Percentiles rank a stretch among this genome's conserved stretches.
Evolutionary conservation across 2,888 invertebrate genomes (phyloP).

Genomic region (Chalcosyrphus nemorum): DNA sequence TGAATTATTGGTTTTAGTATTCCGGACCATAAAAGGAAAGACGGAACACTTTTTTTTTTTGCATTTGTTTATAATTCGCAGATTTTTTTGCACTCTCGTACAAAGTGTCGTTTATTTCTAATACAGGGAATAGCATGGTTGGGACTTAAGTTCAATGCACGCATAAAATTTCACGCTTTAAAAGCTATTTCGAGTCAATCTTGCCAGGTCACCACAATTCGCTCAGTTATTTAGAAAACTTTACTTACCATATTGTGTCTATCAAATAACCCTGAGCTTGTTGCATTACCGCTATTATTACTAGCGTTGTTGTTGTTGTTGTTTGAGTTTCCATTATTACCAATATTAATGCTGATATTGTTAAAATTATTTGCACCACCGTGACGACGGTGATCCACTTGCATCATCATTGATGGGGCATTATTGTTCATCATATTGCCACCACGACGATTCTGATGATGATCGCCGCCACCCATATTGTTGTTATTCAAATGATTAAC

Average conservation of each 20-base stretch:
- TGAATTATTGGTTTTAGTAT: too few species aligned
- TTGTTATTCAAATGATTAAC: constrained; percentile 47
- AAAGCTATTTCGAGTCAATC: too few species aligned
- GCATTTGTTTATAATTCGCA: too few species aligned
- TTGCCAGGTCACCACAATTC: constrained; percentile 58
- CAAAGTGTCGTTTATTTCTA: too few species aligned
- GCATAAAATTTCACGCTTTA: too few species aligned
- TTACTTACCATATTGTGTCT: constrained; percentile 76
- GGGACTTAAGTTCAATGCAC: too few species aligned
- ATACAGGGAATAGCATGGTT: too few species aligned
- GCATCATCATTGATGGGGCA: constrained; percentile 59
- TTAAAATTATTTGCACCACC: constrained; percentile 62
- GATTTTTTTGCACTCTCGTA: too few species aligned
- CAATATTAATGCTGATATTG: constrained; percentile 39
- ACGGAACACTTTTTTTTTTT: too few species aligned
- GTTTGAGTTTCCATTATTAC: too few species aligned
- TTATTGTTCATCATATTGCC: constrained; percentile 63
- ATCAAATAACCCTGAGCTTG: constrained; percentile 78
- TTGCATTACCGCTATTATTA: constrained; percentile 74
- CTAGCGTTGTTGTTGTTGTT: constrained; percentile 67
- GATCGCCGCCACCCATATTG: constrained; percentile 64
- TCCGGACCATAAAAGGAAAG: too few species aligned
- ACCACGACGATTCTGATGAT: constrained; percentile 69
- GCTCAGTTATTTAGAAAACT: neutral
- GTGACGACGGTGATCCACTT: constrained; percentile 67